A percentile compares a stretch with the other conserved stretches of the same genome.
These are phyloP conservation scores for Thaumatotibia leucotreta DNA, from an alignment of 1,140 invertebrate species.

Conservation along the genomic window DNA sequence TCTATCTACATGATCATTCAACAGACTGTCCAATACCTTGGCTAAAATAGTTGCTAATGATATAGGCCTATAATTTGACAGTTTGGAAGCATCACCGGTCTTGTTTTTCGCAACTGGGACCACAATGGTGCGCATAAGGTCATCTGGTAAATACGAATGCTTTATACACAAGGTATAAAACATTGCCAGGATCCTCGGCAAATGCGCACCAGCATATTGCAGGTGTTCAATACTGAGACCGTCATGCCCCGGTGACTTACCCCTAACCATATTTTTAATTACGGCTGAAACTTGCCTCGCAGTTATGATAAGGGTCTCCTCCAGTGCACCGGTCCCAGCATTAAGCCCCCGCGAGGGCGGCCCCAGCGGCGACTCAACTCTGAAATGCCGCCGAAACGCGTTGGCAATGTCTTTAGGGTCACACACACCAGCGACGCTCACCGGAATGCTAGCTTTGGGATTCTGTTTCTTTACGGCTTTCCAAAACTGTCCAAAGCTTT, in stretches of 20 bases:
- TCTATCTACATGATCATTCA: too few species aligned
- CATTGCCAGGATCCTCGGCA: constrained; percentile 14
- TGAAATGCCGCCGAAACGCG: too few species aligned
- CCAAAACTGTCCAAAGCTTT: too few species aligned
- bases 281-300: constrained; percentile 10
- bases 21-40: too few species aligned
- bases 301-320: neutral
- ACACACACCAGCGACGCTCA: too few species aligned
- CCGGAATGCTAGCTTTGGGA: too few species aligned
- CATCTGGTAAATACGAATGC: constrained; percentile 13
- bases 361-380: constrained; percentile 16
- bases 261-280: constrained; percentile 4
- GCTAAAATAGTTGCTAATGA: too few species aligned
- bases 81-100: too few species aligned
- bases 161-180: constrained; percentile 14
- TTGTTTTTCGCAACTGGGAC: too few species aligned
- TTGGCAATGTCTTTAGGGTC: too few species aligned
- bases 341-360: neutral
- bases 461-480: too few species aligned
- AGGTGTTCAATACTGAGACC: constrained; percentile 19
- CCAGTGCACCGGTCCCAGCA: neutral
- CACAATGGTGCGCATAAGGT: neutral
- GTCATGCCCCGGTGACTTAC: constrained; percentile 16
- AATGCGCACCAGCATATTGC: constrained; percentile 5
- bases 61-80: too few species aligned